Base-by-base conservation (phyloP, 2,888 invertebrate genomes). In the Deilephila elpenor region DNA sequence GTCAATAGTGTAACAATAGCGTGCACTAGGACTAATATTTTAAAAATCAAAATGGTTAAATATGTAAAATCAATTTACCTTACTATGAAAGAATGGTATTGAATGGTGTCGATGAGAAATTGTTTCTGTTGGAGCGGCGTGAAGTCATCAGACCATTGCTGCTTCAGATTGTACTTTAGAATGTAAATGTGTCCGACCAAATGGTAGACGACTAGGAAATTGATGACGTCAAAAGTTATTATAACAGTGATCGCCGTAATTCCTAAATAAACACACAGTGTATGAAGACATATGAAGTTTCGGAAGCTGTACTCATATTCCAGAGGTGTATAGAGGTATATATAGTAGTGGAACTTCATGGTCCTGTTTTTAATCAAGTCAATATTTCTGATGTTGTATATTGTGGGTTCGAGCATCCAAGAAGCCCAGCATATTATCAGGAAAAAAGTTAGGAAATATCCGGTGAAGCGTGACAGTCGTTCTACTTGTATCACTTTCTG, bases 141-240 rank as follows among this genome's bases (percentile, higher is more conserved):
- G 53, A 80, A 67, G n/a, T 73, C 59, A 7, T 73, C 72, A 0
- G 61, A 64, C 20, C 83, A 81, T 7, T 75, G 74, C 0, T 74
- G 77, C 72, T 62, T 74, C 8, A 88, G 74, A 70, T 78, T 83
- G 11, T 86, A 64, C 73, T 82, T 84, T 59, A 87, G 74, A 61
- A 86, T 81, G 17, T 84, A 72, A n/a, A 88, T 78, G 71, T 87
- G 87, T 0, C 83, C 84, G 11, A 87, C 80, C 5, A 87, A 71
- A 74, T 87, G 83, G 60, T 79, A 85, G 32, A 86, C 75, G 14
- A 82, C 74, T 3, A 79, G 78, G 32, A 84, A 82, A 70, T 81
- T 83, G 6, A 84, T 71, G 0, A 77, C 73, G 70, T 85, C 84
- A 29, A 80, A 84, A 3, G 77, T 32, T 0, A 78, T 67, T 1